A percentile compares a stretch with the other conserved stretches of the same genome.
Conservation (phyloP, 2,888 invertebrate genomes). For the Archips crataeganus region DNA sequence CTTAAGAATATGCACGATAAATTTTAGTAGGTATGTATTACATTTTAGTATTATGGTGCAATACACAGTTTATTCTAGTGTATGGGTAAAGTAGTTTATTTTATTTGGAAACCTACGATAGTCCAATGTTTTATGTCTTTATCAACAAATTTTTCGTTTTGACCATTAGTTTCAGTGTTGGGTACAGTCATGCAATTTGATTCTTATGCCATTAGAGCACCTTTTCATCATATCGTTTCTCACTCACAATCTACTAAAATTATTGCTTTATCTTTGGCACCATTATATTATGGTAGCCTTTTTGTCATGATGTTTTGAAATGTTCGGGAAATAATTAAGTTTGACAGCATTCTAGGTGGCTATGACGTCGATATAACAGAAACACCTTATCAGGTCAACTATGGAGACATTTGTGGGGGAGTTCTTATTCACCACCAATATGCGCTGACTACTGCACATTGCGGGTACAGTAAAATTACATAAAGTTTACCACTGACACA, state of each 20-base stretch:
- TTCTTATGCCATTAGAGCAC: too few species aligned
- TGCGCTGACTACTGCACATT: conserved; percentile 73
- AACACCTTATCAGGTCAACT: conserved; percentile 70
- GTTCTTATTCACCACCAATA: conserved; percentile 64
- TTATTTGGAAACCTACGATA: background rate
- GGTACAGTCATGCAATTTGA: background rate
- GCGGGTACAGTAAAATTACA: conserved; percentile 64
- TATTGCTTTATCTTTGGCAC: too few species aligned
- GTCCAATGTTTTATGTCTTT: background rate
- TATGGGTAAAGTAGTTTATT: conserved; percentile 18
- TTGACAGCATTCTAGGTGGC: conserved; percentile 68
- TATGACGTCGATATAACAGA: conserved; percentile 58
- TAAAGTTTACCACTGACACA: background rate
- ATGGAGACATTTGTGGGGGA: conserved; percentile 72
- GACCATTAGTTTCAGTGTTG: too few species aligned
- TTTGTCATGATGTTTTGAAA: too few species aligned
- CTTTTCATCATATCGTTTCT: too few species aligned
- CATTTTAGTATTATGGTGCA: conserved; percentile 20
- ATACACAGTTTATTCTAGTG: conserved; percentile 10
- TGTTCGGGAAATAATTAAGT: background rate
- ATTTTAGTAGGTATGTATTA: conserved; percentile 20
- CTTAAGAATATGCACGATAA: background rate
- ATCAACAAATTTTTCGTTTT: background rate
- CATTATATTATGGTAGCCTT: too few species aligned
- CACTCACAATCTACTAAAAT: too few species aligned